Evolutionary conservation across 2,113 vertebrate species (phyloP), one percentile per base, ranked within the genome.

Genomic region (Forbesichthys papilliferus): DNA sequence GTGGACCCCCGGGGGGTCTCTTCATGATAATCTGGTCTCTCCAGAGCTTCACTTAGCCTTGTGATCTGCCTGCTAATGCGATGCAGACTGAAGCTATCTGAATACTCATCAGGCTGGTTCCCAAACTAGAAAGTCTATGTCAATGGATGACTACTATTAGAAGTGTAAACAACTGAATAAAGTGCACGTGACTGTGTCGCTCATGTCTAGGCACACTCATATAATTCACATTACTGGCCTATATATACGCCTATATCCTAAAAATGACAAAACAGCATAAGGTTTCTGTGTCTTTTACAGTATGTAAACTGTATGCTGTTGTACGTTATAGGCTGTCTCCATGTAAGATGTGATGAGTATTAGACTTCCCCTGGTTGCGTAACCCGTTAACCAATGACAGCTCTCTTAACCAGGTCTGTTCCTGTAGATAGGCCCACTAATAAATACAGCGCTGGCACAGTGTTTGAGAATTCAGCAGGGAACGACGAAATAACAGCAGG

Each of bases 21-120:
- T 51, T 79, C 82, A 68, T 86, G 65, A 90, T 83, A 81, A 86
- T 87, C 78, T 49, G 53, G 55, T 71, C 64, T 81, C 76, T 77
- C 55, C 27, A 14, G 72, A 76, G 78, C 64, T 64, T 27, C 3
- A 20, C 3, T 6, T 55, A 78, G 63, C 74, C 64, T 60, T 81
- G 74, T 75, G 84, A 66, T 56, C 66, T 20, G 79, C 84, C 80
- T 87, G 69, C 72, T 77, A 86, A 86, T 81, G 66, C 67, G 68
- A 55, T 62, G 48, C 55, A 48, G 65, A 68, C 56, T 68, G 59
- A 55, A 68, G 20, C 61, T 11, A 12, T 63, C 53, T 61, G 67
- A 80, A 71, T 42, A 42, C 36, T 42, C 36, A 42, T 42, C 36
- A 42, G 36, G 36, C 36, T 42, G 36, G 36, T 42, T 42, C 53